These are phyloP conservation scores for Drosophila mercatorum DNA, from an alignment of 2,888 invertebrate genomes.

Conservation along the genomic window DNA sequence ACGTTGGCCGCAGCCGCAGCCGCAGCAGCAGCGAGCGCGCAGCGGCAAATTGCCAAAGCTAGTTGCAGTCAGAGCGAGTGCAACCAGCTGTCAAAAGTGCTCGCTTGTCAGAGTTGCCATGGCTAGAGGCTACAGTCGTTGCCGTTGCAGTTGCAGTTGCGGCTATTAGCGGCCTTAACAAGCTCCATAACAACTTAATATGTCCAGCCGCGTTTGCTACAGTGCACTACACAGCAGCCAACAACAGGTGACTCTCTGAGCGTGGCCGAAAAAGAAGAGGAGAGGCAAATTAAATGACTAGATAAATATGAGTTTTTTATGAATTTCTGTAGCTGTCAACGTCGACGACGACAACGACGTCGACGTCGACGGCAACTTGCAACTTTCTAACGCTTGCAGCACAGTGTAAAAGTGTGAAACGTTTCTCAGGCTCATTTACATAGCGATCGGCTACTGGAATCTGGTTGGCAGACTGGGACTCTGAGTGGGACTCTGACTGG, in stretches of 20 bases:
- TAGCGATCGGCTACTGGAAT: constrained; percentile 70
- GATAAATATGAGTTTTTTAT: constrained; percentile 4
- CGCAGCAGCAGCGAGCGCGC: no score
- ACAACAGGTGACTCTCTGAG: background rate
- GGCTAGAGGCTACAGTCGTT: background rate
- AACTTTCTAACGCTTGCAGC: constrained; percentile 28
- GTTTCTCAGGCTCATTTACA: constrained; percentile 79
- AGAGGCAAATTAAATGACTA: background rate
- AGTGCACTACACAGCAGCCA: constrained; percentile 38
- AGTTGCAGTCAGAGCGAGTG: constrained; percentile 38
- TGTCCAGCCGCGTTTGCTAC: constrained; percentile 30
- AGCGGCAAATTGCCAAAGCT: constrained; percentile 21
- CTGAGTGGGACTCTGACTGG: background rate
- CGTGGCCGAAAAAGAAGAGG: background rate
- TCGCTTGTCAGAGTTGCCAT: constrained; percentile 57
- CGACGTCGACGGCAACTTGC: background rate
- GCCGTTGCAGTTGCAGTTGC: constrained; percentile 39
- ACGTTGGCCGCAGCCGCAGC: constrained; percentile 4
- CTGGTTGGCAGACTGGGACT: constrained; percentile 6
- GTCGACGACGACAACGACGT: constrained; percentile 1
- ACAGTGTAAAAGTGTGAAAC: constrained; percentile 58
- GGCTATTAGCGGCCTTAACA: constrained; percentile 66
- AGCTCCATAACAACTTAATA: constrained; percentile 61
- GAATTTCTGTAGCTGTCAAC: constrained; percentile 10
- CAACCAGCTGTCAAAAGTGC: constrained; percentile 73